Base-by-base conservation (phyloP, 2,888 invertebrate genomes). In the Drosophila borealis region DNA sequence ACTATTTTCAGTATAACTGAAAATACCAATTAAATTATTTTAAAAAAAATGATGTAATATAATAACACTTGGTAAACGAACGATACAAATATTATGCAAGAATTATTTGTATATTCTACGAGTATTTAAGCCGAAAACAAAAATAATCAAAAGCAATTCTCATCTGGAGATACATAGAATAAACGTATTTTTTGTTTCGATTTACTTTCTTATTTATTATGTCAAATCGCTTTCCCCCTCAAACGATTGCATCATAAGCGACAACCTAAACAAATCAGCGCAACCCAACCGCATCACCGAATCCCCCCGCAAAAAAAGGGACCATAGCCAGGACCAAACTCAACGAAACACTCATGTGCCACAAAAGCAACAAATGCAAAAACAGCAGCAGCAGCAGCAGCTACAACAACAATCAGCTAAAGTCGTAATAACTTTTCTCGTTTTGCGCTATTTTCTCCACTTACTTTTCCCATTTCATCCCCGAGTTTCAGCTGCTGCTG, bases 401-500 rank as follows among this genome's bases (percentile, higher is more conserved):
- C 45, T 19, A 46, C 46, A 62, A 57, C 51, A 51, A 45, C 53
- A 54, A 67, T 42, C 59, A 66, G 39, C 42, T 37, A 53, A 42
- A 44, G 29, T 41, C 42, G 56, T 46, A 57, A 70, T 66, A 75
- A 70, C 63, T 63, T 76, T 76, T 63, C 45, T 33, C 57, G 48
- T 59, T 73, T 56, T 70, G 46, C 57, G 48, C 63, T 55, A 60
- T 71, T 68, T 76, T 64, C 42, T 44, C 60, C 70, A 72, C 64
- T 78, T 61, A 57, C 63, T 29, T 55, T 65, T 41, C 34, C 60
- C 61, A 29, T 71, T 77, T 77, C 77, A 77, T 63, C 77, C 77
- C 78, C 59, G 29, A 57, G 21, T 51, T 46, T 17, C 8, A 45
- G 51, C 8, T 45, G 42, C 34, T 57, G 33, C 8, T 21, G 14